phyloP scores from a whole-genome alignment of 2,797 vertebrate genomes.

The Botia almorhae region DNA sequence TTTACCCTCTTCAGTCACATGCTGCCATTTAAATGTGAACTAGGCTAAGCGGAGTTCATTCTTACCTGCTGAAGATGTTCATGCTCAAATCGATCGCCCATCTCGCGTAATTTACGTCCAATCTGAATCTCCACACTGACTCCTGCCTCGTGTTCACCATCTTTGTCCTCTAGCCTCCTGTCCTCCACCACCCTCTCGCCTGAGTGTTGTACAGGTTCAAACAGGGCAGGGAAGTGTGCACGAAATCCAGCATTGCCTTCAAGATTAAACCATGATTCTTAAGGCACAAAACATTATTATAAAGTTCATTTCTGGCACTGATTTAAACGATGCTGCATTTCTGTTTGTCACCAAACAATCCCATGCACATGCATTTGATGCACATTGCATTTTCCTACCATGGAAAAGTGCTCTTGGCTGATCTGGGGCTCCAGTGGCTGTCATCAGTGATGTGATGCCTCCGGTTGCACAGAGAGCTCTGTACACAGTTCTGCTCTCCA shows the following conservation, averaged over 20 bases:
- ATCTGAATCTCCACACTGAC: slow-evolving; percentile 77
- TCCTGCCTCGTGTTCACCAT: slow-evolving; percentile 66
- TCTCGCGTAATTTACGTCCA: slow-evolving; percentile 81
- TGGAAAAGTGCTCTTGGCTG: slow-evolving; percentile 52
- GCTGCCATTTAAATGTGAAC: not conserved
- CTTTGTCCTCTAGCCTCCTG: slow-evolving; percentile 52
- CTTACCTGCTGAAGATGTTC: slow-evolving; percentile 82
- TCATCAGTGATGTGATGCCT: slow-evolving; percentile 25
- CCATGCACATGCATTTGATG: not conserved
- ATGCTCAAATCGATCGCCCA: slow-evolving; percentile 82
- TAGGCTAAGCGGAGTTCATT: not conserved
- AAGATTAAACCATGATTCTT: slow-evolving; percentile 45
- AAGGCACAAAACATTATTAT: no score
- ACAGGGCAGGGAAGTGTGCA: slow-evolving; percentile 72
- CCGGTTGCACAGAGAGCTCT: slow-evolving; percentile 4
- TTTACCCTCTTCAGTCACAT: not conserved
- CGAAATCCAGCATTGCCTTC: slow-evolving; percentile 76
- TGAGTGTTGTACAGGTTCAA: slow-evolving; percentile 66
- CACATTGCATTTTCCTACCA: slow-evolving; percentile 37
- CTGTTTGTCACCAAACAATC: not conserved
- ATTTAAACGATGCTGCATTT: no score
- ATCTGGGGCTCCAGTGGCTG: slow-evolving; percentile 10
- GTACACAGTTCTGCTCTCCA: slow-evolving; percentile 15
- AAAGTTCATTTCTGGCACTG: no score
- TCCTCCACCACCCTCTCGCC: slow-evolving; percentile 47